Base-by-base conservation (phyloP, 2,113 vertebrate genomes). In the Piprites chloris region DNA sequence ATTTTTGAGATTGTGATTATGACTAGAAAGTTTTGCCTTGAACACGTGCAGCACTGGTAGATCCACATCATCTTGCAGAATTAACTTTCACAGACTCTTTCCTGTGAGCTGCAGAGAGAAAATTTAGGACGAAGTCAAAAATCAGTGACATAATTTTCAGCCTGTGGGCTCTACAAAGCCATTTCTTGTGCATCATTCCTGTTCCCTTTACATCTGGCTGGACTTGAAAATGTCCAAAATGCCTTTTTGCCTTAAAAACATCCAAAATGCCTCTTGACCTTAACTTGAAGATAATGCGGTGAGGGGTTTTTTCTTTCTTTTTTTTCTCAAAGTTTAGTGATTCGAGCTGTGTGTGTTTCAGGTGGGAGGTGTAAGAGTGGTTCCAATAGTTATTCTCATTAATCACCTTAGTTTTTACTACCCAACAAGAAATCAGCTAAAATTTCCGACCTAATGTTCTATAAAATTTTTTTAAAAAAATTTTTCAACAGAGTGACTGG, bases 401-500 rank as follows among this genome's bases (percentile, higher is more conserved):
- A 55, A 23, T 78, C 69, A 22, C 15, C 5, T 3, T n/a, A 6
- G 26, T 82, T 76, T 71, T 76, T 63, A 46, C n/a, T 61, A 28
- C 46, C 19, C 49, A 65, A 7, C 11, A 50, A 59, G 16, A 76
- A 49, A 47, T 85, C 27, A 44, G 26, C 62, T 95, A 87, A 96
- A 79, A 91, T 76, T 89, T 93, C 30, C 73, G 74, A 56, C 14
- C 19, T 35, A 76, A 58, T 21, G 28, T 87, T 93, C 49, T 80
- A 20, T 84, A 88, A 68, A 63, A 24, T 6, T 65, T 49, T 41
- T 77, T 52, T n/a, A n/a, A 89, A 20, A 65, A 81, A 33, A 3
- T 73, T 90, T 94, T 96, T 96, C 37, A 93, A 80, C 50, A 72
- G 93, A 96, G 26, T 53, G 89, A 84, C 35, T 17, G 35, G 28